A percentile compares a stretch with the other conserved stretches of the same genome.
phyloP scores from a whole-genome alignment of 2,888 invertebrate genomes.

The Xylota sylvarum region DNA sequence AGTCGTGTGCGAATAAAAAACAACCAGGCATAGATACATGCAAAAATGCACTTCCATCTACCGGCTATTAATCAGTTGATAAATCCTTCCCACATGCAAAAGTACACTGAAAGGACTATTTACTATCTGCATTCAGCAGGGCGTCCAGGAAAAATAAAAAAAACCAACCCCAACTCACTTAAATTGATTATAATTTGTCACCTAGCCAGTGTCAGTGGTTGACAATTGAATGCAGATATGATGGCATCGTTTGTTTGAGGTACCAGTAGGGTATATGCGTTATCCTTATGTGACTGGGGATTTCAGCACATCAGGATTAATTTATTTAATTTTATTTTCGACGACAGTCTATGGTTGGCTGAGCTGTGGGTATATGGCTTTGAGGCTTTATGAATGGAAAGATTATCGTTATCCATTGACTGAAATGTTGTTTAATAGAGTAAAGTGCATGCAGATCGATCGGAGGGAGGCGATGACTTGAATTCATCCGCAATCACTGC shows the following conservation, averaged over 20 bases:
- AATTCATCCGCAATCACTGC: neutral
- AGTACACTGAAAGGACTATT: conserved; percentile 52
- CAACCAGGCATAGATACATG: conserved; percentile 34
- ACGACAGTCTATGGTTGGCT: conserved; percentile 5
- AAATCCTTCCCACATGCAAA: conserved; percentile 51
- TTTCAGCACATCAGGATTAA: neutral
- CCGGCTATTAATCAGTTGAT: conserved; percentile 73
- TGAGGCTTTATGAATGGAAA: neutral
- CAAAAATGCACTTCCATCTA: conserved; percentile 56
- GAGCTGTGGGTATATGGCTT: conserved; percentile 8
- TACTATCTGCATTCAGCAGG: conserved; percentile 62
- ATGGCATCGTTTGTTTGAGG: conserved; percentile 66
- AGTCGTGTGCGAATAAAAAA: conserved; percentile 27
- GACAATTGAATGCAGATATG: conserved; percentile 75
- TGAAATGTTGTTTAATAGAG: conserved; percentile 4
- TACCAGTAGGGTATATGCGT: neutral
- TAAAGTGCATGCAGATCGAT: neutral
- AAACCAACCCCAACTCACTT: conserved; percentile 50
- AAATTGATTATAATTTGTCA: conserved; percentile 77
- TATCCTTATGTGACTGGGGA: neutral
- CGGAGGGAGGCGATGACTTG: neutral
- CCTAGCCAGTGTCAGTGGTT: conserved; percentile 63
- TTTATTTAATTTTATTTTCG: conserved; percentile 5
- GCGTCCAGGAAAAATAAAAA: conserved; percentile 5
- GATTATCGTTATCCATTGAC: neutral